Evolutionary conservation across 2,113 vertebrate species (phyloP).

Genomic region (Lamprologus lemairii): DNA sequence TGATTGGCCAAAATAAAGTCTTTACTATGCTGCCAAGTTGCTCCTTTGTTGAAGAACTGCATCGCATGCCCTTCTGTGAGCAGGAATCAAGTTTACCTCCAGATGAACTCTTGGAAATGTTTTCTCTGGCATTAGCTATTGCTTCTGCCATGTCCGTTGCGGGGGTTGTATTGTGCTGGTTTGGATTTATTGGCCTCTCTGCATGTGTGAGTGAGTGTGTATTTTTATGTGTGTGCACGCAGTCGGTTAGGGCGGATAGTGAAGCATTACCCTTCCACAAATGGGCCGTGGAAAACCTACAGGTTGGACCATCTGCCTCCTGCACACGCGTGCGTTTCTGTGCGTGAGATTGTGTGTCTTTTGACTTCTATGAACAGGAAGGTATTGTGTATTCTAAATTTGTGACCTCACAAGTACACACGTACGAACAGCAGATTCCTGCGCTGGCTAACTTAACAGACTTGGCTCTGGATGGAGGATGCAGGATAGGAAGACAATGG

Average conservation of each 20-base stretch:
- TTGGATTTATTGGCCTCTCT: slow-evolving; percentile 44
- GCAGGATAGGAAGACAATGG: slow-evolving; percentile 15
- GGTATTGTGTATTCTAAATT: slow-evolving; percentile 13
- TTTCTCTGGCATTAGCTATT: slow-evolving; percentile 27
- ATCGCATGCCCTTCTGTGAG: slow-evolving; percentile 4
- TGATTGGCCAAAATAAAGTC: not conserved
- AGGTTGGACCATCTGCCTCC: slow-evolving; percentile 44
- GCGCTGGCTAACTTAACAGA: slow-evolving; percentile 24
- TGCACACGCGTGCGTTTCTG: not conserved
- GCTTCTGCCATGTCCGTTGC: slow-evolving; percentile 22
- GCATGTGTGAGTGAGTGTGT: not conserved
- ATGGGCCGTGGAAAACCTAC: slow-evolving; percentile 30
- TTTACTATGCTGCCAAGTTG: slow-evolving; percentile 13
- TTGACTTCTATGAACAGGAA: slow-evolving; percentile 17
- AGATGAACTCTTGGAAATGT: slow-evolving; percentile 38
- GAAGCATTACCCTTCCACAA: slow-evolving; percentile 32
- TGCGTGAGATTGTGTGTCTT: not conserved
- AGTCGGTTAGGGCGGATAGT: slow-evolving; percentile 13
- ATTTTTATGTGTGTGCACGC: not conserved
- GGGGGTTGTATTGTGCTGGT: slow-evolving; percentile 40
- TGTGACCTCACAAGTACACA: not conserved
- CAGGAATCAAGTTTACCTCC: slow-evolving; percentile 46
- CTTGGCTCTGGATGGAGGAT: slow-evolving; percentile 18
- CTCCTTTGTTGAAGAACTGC: not conserved
- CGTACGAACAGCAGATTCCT: not conserved